A percentile compares a stretch with the other conserved stretches of the same genome.
phyloP scores from a whole-genome alignment of 2,113 vertebrate genomes.

The Phalacrocorax pelagicus region DNA sequence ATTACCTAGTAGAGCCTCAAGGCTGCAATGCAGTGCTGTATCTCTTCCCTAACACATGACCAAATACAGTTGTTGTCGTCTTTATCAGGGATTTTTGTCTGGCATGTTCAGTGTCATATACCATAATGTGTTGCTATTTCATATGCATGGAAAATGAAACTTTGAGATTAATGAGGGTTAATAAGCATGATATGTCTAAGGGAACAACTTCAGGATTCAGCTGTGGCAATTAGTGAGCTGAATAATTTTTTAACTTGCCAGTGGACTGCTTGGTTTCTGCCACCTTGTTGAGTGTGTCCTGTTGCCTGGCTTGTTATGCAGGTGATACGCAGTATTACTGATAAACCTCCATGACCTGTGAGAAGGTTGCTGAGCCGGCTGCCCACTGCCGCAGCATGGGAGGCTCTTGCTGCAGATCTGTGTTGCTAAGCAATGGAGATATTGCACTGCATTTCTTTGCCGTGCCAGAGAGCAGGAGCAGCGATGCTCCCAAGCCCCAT shows the following conservation, averaged over 20 bases:
- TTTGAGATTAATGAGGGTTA: not conserved
- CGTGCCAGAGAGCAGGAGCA: not conserved
- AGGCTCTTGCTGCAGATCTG: not conserved
- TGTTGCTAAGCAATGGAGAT: conserved; percentile 30
- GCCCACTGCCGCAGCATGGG: not conserved
- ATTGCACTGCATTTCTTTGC: not conserved
- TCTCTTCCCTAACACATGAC: not conserved
- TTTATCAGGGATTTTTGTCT: not conserved
- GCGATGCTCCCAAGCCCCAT: rapidly evolving
- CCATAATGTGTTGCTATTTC: not conserved
- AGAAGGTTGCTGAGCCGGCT: not conserved
- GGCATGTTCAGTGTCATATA: not conserved
- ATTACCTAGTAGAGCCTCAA: not conserved
- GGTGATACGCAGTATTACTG: not conserved
- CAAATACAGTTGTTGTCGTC: not conserved
- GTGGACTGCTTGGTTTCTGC: not conserved
- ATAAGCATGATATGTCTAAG: not conserved
- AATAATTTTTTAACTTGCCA: no score
- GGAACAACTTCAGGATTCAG: not conserved
- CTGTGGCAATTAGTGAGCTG: not conserved
- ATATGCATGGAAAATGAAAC: not conserved
- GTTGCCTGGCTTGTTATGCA: not conserved
- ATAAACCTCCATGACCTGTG: rapidly evolving
- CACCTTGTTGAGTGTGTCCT: not conserved
- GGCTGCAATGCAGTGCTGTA: not conserved